Percentiles rank a stretch among this genome's conserved stretches.
Evolutionary conservation across 2,797 vertebrate species (phyloP).

Genomic region (Urosaurus nigricauda): DNA sequence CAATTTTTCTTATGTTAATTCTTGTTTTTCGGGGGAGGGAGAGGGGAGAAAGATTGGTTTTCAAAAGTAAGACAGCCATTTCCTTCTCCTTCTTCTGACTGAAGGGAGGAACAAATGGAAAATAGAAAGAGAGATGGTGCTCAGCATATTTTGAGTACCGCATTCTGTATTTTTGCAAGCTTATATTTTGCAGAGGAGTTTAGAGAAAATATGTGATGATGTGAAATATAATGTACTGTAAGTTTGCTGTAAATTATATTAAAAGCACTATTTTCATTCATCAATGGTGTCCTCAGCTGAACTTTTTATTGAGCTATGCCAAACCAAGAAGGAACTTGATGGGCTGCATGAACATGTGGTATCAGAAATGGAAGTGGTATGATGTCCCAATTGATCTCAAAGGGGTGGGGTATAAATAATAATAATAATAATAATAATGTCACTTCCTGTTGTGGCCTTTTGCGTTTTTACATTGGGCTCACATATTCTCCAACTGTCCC

Average conservation of each 20-base stretch:
- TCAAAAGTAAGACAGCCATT: conserved; percentile 43
- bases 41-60: background rate
- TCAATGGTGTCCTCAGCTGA: conserved; percentile 67
- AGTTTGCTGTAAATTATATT: conserved; percentile 83
- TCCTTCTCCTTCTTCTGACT: conserved; percentile 52
- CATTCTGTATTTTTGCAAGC: conserved; percentile 83
- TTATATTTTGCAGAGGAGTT: conserved; percentile 83
- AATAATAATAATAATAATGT: no score
- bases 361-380: no score
- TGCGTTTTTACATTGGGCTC: no score
- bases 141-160: conserved; percentile 78
- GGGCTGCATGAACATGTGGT: no score
- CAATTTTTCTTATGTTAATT: conserved; percentile 57
- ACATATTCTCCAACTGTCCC: no score
- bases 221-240: conserved; percentile 79
- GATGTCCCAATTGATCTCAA: no score
- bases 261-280: conserved; percentile 86
- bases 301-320: conserved; percentile 39
- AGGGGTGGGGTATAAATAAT: no score
- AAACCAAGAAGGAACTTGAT: no score
- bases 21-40: conserved; percentile 31
- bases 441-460: no score
- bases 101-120: background rate
- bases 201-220: conserved; percentile 79
- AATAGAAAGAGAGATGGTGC: conserved; percentile 71